Conservation (phyloP, 2,113 vertebrate species). For the Chaenogobius annularis region DNA sequence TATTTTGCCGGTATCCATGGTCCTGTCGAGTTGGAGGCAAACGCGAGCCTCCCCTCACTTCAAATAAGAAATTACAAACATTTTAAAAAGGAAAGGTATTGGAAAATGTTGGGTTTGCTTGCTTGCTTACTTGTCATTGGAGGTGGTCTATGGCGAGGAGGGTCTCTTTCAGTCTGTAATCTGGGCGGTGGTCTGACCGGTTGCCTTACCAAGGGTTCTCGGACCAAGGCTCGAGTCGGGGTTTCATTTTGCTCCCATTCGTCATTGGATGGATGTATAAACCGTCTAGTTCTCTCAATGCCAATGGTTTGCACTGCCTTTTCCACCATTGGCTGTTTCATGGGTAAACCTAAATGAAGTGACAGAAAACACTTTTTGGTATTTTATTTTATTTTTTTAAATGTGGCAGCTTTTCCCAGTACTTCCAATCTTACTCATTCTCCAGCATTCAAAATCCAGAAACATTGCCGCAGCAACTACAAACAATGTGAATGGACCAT, state of each 20-base stretch:
- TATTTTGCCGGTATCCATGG: slow-evolving; percentile 64
- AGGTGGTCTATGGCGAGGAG: slow-evolving; percentile 26
- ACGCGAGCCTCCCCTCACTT: slow-evolving; percentile 61
- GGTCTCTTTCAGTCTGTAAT: slow-evolving; percentile 60
- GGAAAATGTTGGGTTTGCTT: background rate
- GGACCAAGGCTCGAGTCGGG: background rate
- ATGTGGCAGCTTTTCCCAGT: too few relatives aligned
- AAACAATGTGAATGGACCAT: too few relatives aligned
- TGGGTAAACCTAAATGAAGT: slow-evolving; percentile 61
- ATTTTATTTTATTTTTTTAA: too few relatives aligned
- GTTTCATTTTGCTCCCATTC: slow-evolving; percentile 55
- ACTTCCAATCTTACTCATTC: background rate
- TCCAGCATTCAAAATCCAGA: too few relatives aligned
- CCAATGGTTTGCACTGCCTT: slow-evolving; percentile 92
- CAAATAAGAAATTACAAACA: slow-evolving; percentile 3
- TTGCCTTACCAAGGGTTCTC: background rate
- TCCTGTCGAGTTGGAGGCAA: slow-evolving; percentile 64
- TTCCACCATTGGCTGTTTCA: slow-evolving; percentile 92
- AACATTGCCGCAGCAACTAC: too few relatives aligned
- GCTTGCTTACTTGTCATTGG: slow-evolving; percentile 50
- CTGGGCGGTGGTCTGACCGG: background rate
- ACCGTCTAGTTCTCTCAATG: slow-evolving; percentile 71
- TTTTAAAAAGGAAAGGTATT: background rate
- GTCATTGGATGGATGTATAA: slow-evolving; percentile 33
- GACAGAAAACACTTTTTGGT: too few relatives aligned